Percentiles rank a stretch among this genome's conserved stretches.
phyloP scores from a whole-genome alignment of 2,113 vertebrate genomes.

The Phoxinus phoxinus region DNA sequence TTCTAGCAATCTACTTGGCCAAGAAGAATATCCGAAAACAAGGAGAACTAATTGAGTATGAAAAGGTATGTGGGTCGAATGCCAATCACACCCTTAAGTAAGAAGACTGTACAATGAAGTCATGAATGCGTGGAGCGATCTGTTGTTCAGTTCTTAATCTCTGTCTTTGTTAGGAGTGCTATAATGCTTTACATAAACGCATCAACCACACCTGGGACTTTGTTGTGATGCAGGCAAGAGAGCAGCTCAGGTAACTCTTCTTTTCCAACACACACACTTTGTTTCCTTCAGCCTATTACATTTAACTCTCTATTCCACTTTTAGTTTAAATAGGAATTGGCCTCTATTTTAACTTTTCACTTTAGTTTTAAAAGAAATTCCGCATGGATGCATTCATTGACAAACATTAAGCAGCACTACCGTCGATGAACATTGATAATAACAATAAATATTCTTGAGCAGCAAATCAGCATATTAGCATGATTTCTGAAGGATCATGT shows the following conservation, averaged over 20 bases:
- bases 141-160: background rate
- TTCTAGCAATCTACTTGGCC: conserved; percentile 86
- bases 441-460: too few relatives aligned
- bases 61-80: conserved; percentile 81
- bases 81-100: background rate
- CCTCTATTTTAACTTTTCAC: too few relatives aligned
- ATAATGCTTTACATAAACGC: conserved; percentile 86
- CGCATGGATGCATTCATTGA: too few relatives aligned
- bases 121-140: background rate
- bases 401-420: background rate
- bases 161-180: conserved; percentile 80
- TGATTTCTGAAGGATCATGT: background rate
- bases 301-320: background rate
- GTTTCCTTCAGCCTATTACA: background rate
- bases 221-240: conserved; percentile 93
- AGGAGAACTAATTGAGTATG: conserved; percentile 86
- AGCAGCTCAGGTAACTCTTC: conserved; percentile 87
- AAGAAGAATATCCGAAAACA: conserved; percentile 95
- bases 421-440: background rate
- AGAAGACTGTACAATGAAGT: background rate
- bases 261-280: background rate
- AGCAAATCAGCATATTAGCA: background rate
- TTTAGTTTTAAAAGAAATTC: too few relatives aligned
- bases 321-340: too few relatives aligned
- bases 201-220: conserved; percentile 96